phyloP scores from a whole-genome alignment of 2,888 invertebrate species.

The Campoletis raptor region DNA sequence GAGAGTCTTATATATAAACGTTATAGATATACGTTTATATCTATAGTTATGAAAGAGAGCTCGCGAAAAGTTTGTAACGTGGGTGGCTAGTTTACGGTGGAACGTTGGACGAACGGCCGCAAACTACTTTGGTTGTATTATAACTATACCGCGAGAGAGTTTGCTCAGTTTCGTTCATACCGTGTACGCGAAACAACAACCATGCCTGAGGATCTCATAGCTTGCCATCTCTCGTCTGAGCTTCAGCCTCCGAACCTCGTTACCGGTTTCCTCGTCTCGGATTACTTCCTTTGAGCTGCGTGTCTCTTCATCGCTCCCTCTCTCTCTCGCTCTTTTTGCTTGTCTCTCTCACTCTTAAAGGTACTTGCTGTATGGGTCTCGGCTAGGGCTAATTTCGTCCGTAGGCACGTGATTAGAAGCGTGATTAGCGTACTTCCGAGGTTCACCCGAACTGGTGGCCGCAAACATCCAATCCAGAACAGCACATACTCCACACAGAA shows the following conservation, averaged over 20 bases:
- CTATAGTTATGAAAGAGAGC: neutral
- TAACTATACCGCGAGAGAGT: constrained; percentile 41
- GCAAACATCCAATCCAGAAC: constrained; percentile 67
- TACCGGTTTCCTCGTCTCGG: constrained; percentile 61
- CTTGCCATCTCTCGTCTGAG: constrained; percentile 39
- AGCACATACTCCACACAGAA: constrained; percentile 13
- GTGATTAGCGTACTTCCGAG: constrained; percentile 70
- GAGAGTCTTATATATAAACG: neutral
- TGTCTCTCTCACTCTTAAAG: constrained; percentile 26
- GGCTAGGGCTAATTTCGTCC: constrained; percentile 69
- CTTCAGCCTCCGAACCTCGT: constrained; percentile 61
- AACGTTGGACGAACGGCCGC: constrained; percentile 31
- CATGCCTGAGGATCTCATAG: constrained; percentile 30
- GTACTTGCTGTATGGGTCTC: constrained; percentile 38
- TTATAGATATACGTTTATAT: neutral
- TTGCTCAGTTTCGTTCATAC: constrained; percentile 52
- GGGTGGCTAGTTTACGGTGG: constrained; percentile 16
- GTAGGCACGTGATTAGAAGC: constrained; percentile 71
- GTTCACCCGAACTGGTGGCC: constrained; percentile 61
- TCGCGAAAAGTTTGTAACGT: constrained; percentile 17
- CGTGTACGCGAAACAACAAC: constrained; percentile 49
- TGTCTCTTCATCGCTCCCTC: constrained; percentile 32
- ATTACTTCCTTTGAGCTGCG: constrained; percentile 68
- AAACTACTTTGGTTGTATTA: constrained; percentile 45
- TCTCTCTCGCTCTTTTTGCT: constrained; percentile 23